Conservation (phyloP, 2,888 invertebrate species). For the Prosapia bicincta region DNA sequence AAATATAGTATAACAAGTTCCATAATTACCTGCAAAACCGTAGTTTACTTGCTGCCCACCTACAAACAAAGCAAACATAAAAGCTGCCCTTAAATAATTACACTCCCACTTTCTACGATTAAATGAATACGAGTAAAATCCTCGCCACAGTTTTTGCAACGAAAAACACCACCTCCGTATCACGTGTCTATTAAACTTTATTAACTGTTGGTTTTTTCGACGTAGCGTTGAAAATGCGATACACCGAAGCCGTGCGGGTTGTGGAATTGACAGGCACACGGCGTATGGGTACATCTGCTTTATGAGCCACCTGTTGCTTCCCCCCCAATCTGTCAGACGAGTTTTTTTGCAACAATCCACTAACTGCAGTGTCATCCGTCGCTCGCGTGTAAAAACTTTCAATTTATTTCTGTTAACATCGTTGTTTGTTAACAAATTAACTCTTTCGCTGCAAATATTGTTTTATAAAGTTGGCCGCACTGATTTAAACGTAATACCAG, state of each 20-base stretch:
- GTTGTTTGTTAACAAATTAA: no score
- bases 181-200: background rate
- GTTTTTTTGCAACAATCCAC: background rate
- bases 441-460: no score
- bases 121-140: no score
- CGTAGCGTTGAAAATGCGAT: background rate
- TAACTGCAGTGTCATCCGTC: background rate
- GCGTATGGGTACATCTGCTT: constrained; percentile 2
- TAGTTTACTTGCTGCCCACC: no score
- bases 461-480: no score
- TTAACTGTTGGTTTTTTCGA: background rate
- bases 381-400: background rate
- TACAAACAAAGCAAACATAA: no score
- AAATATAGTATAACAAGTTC: no score
- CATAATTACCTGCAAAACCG: no score
- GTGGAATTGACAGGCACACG: background rate
- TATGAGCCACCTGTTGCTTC: background rate
- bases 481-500: no score
- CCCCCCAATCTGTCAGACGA: background rate
- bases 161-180: background rate
- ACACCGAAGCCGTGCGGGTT: background rate
- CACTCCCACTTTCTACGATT: no score
- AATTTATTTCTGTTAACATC: background rate
- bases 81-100: no score
- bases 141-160: no score